Base-by-base conservation (phyloP, 1,140 invertebrate genomes). In the Melanaphis sacchari region DNA sequence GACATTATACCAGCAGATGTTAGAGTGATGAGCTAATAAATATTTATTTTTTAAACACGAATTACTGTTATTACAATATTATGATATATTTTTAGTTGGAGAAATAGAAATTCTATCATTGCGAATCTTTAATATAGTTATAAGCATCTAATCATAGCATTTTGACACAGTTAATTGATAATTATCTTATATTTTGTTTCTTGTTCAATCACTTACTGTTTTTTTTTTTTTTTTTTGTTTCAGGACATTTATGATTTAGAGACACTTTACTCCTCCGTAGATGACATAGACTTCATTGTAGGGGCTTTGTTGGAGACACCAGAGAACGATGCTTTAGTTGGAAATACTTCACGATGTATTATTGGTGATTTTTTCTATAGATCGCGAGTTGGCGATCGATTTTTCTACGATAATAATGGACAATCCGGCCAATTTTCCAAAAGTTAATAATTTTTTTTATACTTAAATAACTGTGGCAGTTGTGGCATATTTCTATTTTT, bases 281-380 rank as follows among this genome's bases (percentile, higher is more conserved):
- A 98, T 89, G 98, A 99, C 94, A 97, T 99, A 93, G 99, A 99
- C 95, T 96, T 99, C 26, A 99, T 98, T 95, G 97, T 98, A 2
- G 99, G 97, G n/a, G 98, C 98, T 90, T 97, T 99, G 96, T 97
- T 97, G 93, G 98, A 99, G 95, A 96, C 97, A 81, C 97, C 97
- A 0, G 96, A 98, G 1, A 95, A 96, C 3, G 98, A 97, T 3
- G 97, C 97, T 1, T 95, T 98, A 24, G 96, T 97, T 5, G 99
- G 99, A 1, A 98, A 98, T 7, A 99, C 98, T 0, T 99, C 99
- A 95, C 96, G 98, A 5, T 99, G 98, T 94, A 98, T 99, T 93
- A 95, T 99, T 2, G 97, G 96, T 0, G 97, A 97, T 94, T 98
- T 99, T 95, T 99, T 99, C 95, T 97, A 97, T 94, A 96, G 97